Evolutionary conservation across 2,113 vertebrate genomes (phyloP), one percentile per base, ranked within the genome.

Genomic region (Lethenteron reissneri): DNA sequence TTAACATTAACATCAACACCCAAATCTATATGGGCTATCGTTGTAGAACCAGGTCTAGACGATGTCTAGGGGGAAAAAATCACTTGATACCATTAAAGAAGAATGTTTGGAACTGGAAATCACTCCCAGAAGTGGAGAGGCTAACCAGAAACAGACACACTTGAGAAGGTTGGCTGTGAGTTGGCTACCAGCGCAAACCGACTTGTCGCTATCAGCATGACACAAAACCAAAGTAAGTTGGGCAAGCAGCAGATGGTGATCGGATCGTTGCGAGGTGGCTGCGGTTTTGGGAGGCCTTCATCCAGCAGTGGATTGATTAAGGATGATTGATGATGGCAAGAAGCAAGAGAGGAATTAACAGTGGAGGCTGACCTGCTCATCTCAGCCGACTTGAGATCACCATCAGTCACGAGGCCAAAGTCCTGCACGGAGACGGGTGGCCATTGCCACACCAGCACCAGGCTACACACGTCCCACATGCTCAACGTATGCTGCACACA

Each of bases 371-470:
- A 15, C 17, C 79, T 78, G 73, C 81, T 87, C 90, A 76, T 75
- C 0, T 80, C 75, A 57, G 81, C 77, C 69, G 84, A 82, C 11
- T 82, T 79, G n/a, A 84, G 84, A 70, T 85, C 86, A 19, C 85
- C 84, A 74, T 95, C 92, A 1, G 86, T 81, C 57, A 82, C 87
- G 13, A 99, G 83, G 74, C 91, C 82, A 81, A 95, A 95, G 72
- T 95, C 89, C 58, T 89, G 82, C 58, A 89, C 73, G 3, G 57
- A 68, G 58, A 86, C 74, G 64, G 80, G 82, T 8, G 86, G 83
- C 85, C 88, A 95, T 62, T 83, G 84, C 81, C 84, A 85, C 68
- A 87, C 72, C 57, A 91, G 81, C 57, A 83, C 79, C 8, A 97
- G 79, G 11, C 85, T 84, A 74, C 82, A 79, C 71, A 84, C 56